A percentile compares a stretch with the other conserved stretches of the same genome.
Evolutionary conservation across 1,140 invertebrate genomes (phyloP).

Genomic region (Ridgeia piscesae): DNA sequence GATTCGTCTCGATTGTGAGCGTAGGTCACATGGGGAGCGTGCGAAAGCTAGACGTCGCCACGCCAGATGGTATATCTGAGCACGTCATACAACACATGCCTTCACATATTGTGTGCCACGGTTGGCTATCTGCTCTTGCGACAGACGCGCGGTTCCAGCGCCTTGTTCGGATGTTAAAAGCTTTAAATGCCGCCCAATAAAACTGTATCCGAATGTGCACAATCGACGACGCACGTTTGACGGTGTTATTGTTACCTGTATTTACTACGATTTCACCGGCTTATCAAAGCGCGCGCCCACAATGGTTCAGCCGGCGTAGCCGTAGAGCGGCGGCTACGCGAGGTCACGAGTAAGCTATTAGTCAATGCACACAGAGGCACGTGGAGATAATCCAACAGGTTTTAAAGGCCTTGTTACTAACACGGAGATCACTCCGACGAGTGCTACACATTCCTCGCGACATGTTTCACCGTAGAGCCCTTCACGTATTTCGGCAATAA

Average conservation of each 20-base stretch:
- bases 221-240: not conserved
- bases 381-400: not conserved
- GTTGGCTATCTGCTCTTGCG: not conserved
- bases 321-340: not conserved
- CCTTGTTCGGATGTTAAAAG: not conserved
- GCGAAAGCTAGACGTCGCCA: not conserved
- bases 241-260: not conserved
- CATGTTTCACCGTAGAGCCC: not conserved
- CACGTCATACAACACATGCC: not conserved
- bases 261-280: constrained; percentile 4
- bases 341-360: not conserved
- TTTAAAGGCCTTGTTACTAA: not conserved
- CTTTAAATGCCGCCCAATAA: not conserved
- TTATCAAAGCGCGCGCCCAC: not conserved
- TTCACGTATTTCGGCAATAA: not conserved
- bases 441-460: not conserved
- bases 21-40: not conserved
- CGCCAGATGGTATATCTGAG: not conserved
- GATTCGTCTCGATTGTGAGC: not conserved
- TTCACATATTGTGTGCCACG: not conserved
- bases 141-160: not conserved
- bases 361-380: not conserved
- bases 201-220: not conserved
- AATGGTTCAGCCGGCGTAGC: not conserved
- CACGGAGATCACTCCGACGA: not conserved